Evolutionary conservation across 2,797 vertebrate genomes (phyloP).

Genomic region (Aeoliscus strigatus): DNA sequence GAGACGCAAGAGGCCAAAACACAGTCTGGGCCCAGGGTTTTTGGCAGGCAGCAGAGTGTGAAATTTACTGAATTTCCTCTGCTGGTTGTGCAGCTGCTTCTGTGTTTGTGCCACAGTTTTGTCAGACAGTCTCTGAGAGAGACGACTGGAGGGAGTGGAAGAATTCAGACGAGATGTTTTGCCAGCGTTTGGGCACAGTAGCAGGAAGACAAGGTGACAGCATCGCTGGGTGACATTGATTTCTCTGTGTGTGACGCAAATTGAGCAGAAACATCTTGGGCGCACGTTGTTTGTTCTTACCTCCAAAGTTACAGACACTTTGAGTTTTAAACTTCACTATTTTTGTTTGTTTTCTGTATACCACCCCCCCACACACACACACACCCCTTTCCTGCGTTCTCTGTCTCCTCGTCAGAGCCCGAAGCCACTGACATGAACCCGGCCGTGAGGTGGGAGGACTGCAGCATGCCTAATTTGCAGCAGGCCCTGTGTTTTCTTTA

Average conservation of each 20-base stretch:
- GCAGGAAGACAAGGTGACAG: slow-evolving; percentile 34
- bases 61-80: slow-evolving; percentile 85
- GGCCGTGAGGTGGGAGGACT: slow-evolving; percentile 38
- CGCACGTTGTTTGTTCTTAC: slow-evolving; percentile 2
- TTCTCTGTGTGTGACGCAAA: slow-evolving; percentile 29
- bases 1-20: slow-evolving; percentile 77
- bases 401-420: slow-evolving; percentile 28
- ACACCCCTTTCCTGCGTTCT: slow-evolving; percentile 26
- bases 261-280: slow-evolving; percentile 14
- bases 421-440: slow-evolving; percentile 36
- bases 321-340: no score
- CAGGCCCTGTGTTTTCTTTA: slow-evolving; percentile 56
- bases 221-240: slow-evolving; percentile 34
- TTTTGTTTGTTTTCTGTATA: no score
- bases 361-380: no score
- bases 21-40: slow-evolving; percentile 82
- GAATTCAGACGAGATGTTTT: slow-evolving; percentile 71
- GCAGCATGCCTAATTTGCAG: slow-evolving; percentile 56
- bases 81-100: slow-evolving; percentile 80
- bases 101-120: slow-evolving; percentile 69
- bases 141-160: slow-evolving; percentile 29
- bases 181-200: slow-evolving; percentile 38
- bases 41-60: slow-evolving; percentile 82
- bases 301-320: no score
- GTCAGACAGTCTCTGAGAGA: slow-evolving; percentile 42